These are phyloP conservation scores for Cavia porcellus DNA, from an alignment of 2,113 vertebrate genomes.

Conservation along the genomic window DNA sequence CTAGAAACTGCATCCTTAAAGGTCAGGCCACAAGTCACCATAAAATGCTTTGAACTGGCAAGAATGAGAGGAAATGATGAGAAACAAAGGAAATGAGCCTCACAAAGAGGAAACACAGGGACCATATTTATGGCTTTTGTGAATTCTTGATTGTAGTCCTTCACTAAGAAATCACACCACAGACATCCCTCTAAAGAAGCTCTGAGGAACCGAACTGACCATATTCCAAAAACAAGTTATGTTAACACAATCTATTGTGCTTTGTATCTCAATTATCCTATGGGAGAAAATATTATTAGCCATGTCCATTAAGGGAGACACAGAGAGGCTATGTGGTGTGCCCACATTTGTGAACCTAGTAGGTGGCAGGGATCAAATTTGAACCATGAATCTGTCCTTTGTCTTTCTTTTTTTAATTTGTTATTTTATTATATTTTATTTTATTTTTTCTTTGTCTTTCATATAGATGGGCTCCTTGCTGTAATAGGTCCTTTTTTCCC, in stretches of 20 bases:
- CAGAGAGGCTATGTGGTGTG: background rate
- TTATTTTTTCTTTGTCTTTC: no score
- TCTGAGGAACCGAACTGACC: background rate
- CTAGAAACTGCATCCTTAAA: conserved; percentile 67
- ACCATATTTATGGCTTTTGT: conserved; percentile 6
- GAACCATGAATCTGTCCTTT: conserved; percentile 14
- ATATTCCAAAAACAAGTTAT: background rate
- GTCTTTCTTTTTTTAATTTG: no score
- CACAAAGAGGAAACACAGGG: conserved; percentile 52
- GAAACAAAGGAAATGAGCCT: conserved; percentile 68
- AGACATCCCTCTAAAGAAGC: background rate
- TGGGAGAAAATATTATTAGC: conserved; percentile 20
- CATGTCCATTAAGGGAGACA: background rate
- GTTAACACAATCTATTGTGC: background rate
- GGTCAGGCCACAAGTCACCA: conserved; percentile 11
- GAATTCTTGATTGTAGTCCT: background rate
- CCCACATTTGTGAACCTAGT: background rate
- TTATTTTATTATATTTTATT: no score
- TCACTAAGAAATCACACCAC: background rate
- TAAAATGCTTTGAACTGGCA: conserved; percentile 72
- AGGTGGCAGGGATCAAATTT: background rate
- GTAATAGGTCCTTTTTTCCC: background rate
- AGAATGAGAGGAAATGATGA: conserved; percentile 73
- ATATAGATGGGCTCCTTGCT: background rate
- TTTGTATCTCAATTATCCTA: conserved; percentile 6